Conservation (phyloP, 2,888 invertebrate species). For the Euproctis similis region DNA sequence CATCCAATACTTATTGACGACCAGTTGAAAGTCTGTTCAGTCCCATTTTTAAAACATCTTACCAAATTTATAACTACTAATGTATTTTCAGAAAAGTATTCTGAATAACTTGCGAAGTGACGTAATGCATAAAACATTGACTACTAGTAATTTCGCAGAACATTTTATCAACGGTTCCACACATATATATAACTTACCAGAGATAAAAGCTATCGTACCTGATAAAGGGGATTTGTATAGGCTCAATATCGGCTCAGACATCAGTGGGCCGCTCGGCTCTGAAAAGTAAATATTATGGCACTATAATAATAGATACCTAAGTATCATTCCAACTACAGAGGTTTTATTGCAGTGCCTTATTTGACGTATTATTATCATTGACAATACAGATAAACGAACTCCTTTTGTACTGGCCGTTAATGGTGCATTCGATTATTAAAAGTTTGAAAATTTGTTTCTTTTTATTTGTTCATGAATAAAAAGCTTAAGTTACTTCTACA, state of each 20-base stretch:
- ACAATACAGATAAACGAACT: too few species aligned
- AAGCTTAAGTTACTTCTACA: too few species aligned
- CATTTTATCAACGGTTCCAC: conserved; percentile 1
- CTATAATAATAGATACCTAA: conserved; percentile 3
- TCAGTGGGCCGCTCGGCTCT: conserved; percentile 61
- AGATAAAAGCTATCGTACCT: conserved; percentile 43
- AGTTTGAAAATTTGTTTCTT: too few species aligned
- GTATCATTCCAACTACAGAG: conserved; percentile 12
- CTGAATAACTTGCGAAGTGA: background rate
- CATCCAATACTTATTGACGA: too few species aligned
- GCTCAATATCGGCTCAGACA: conserved; percentile 68
- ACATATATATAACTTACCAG: conserved; percentile 6
- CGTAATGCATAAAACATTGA: background rate
- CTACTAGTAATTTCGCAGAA: background rate
- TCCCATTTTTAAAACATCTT: too few species aligned
- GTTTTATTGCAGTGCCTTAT: too few species aligned
- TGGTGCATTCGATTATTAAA: too few species aligned
- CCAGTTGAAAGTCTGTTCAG: too few species aligned
- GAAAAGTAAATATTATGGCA: conserved; percentile 42
- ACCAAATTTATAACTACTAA: too few species aligned
- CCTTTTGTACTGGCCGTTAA: too few species aligned
- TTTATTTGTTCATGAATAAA: too few species aligned
- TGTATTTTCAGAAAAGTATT: background rate
- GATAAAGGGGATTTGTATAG: conserved; percentile 70
- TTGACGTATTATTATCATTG: too few species aligned